Evolutionary conservation across 2,888 invertebrate genomes (phyloP), one percentile per base, ranked within the genome.

Genomic region (Serrognathus titanus): DNA sequence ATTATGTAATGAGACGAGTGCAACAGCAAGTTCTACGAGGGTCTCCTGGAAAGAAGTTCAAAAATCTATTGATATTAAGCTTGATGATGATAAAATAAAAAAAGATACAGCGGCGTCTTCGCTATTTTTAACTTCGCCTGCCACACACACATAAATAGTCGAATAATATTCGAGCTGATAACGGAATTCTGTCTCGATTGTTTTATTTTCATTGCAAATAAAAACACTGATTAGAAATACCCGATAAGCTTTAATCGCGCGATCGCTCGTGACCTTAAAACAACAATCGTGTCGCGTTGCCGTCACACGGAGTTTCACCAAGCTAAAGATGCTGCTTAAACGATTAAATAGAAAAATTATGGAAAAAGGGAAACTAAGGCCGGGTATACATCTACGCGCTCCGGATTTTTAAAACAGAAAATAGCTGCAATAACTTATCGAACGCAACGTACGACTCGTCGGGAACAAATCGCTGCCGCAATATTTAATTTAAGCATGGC

Each of bases 401-500:
- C 3, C 12, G 10, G 43, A 43, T 16, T 16, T 16, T 16, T 16
- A 16, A 16, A 16, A 39, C n/a, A 11, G 7, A 5, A 11, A 39
- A 39, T 39, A 16, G 1, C 16, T 16, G 16, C 16, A 16, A 1
- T 16, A 3, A 16, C 16, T 16, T 16, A 16, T 16, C 1, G 16
- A 16, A 58, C 67, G 69, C 63, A 65, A 57, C 59, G 53, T 55
- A 24, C 54, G 66, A 64, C 69, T 62, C 24, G 13, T 8, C 13
- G 11, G n/a, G 68, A 61, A 65, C 67, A 50, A 38, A n/a, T 62
- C 62, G 53, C 60, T 66, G 69, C 73, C 73, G 73, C 73, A 73
- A 73, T 74, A 73, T 75, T 73, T 74, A 74, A 74, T 75, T 73
- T 74, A 73, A 70, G 71, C 71, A 73, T 73, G 73, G 73, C 72